Percentiles rank a stretch among this genome's conserved stretches.
Conservation (phyloP, 2,113 vertebrate species). For the Takifugu bimaculatus region DNA sequence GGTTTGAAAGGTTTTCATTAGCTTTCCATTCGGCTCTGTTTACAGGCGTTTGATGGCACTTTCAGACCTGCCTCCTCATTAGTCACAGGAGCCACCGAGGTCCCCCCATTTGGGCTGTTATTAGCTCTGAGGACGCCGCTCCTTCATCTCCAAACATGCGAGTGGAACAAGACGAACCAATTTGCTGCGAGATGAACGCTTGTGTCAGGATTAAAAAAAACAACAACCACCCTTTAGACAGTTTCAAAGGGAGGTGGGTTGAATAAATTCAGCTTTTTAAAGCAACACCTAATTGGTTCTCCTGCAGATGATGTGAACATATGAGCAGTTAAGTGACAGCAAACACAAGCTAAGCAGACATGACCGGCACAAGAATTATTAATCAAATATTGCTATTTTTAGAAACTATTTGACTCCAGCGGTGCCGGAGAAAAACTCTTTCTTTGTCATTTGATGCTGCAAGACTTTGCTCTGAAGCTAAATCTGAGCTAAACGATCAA, state of each 20-base stretch:
- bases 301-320: not conserved
- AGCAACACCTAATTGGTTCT: not conserved
- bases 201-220: constrained; percentile 1
- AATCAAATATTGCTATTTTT: too few species aligned
- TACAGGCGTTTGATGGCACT: too few species aligned
- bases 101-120: constrained; percentile 42
- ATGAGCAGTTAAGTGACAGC: too few species aligned
- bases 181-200: constrained; percentile 1
- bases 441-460: too few species aligned
- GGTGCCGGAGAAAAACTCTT: too few species aligned
- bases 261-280: not conserved
- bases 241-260: constrained; percentile 6
- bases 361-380: too few species aligned
- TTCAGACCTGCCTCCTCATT: constrained; percentile 50
- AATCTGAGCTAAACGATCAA: too few species aligned
- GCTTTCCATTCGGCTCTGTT: constrained; percentile 47
- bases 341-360: too few species aligned
- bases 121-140: constrained; percentile 15
- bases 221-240: constrained; percentile 10
- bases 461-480: too few species aligned
- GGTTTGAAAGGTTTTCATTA: constrained; percentile 57
- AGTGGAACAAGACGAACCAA: constrained; percentile 5
- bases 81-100: constrained; percentile 40
- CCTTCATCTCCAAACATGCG: constrained; percentile 9
- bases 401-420: too few species aligned